Conservation (phyloP, 2,113 vertebrate species). For the Myanophis thanlyinensis region DNA sequence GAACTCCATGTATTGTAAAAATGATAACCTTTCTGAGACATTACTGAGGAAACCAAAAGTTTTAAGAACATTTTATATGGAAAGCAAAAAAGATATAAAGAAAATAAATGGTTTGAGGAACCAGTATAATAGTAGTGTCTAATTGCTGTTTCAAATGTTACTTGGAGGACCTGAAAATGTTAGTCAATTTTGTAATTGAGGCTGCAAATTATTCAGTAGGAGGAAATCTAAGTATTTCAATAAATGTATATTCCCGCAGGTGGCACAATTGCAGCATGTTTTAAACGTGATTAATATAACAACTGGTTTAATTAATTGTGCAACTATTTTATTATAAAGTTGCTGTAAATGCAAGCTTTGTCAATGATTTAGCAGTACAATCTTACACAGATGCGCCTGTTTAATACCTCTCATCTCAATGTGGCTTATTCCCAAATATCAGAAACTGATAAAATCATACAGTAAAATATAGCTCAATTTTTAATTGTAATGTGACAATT, state of each 20-base stretch:
- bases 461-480: not conserved
- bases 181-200: conserved; percentile 10
- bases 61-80: no score
- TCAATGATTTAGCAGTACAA: not conserved
- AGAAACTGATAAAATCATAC: not conserved
- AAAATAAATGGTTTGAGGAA: no score
- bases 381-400: not conserved
- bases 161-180: conserved; percentile 39
- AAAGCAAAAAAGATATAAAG: no score
- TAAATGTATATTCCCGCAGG: conserved; percentile 31
- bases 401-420: not conserved
- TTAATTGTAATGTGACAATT: not conserved
- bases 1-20: no score
- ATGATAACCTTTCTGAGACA: no score
- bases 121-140: no score
- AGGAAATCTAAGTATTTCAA: not conserved
- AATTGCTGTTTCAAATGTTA: conserved; percentile 38
- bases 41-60: no score
- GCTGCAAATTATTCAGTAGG: conserved; percentile 28
- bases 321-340: not conserved
- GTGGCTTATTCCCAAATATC: not conserved
- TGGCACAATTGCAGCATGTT: conserved; percentile 21
- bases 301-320: not conserved
- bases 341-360: not conserved
- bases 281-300: not conserved